Evolutionary conservation across 2,113 vertebrate species (phyloP), one percentile per base, ranked within the genome.

Genomic region (Saguinus imperator): DNA sequence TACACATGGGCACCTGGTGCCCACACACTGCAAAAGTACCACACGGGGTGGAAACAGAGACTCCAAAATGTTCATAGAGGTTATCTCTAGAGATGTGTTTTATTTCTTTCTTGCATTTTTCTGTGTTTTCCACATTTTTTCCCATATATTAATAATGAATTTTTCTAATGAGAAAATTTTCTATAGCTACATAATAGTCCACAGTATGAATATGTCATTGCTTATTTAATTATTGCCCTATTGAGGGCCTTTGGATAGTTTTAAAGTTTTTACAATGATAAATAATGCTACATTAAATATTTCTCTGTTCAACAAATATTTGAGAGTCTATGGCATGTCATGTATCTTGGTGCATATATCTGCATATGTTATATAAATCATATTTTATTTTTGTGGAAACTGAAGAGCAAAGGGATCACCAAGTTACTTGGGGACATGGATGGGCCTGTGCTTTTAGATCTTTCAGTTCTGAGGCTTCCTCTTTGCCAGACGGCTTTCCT

Each of bases 191-290:
- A 9, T 82, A 89, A 70, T 91, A 76, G 82, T 83, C 40, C n/a
- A 52, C 64, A 64, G 37, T 83, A 58, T 45, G 23, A 23, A 58
- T 6, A 48, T 50, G 52, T 11, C 14, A 18, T 77, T 8, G 16
- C 37, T 94, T 75, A 50, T 95, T 85, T 91, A 48, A 48, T 95
- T 96, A 37, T 80, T 84, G n/a, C 8, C n/a, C 45, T 40, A 17
- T 87, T 70, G 64, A 70, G 35, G 61, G 25, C 5, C 64, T 89
- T 73, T 40, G 45, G 16, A 29, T 77, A 27, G 37, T 73, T 89
- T 57, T 17, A 57, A 8, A 1, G 4, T 37, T 89, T 97, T 72
- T 66, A 58, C 2, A 37, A 16, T 61, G 17, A 40, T 29, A 57
- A 76, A 25, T 57, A 61, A 80, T 37, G 10, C 40, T 52, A 10